Evolutionary conservation across 2,888 invertebrate genomes (phyloP).

Genomic region (Ethmia dodecea): DNA sequence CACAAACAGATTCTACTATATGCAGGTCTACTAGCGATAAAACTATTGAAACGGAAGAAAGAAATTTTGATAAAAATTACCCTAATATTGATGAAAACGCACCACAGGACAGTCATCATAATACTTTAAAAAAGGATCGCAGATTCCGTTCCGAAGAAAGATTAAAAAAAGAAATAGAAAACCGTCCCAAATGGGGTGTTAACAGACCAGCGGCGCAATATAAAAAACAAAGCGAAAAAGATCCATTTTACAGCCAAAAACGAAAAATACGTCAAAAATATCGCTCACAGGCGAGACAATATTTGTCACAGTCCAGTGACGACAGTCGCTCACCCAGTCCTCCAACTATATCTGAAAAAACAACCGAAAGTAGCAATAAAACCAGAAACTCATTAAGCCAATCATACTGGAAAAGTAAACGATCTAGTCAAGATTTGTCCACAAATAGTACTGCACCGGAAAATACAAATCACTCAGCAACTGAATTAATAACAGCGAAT

Average conservation of each 20-base stretch:
- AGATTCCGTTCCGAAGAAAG: constrained; percentile 73
- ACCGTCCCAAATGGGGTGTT: constrained; percentile 86
- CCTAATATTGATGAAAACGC: constrained; percentile 70
- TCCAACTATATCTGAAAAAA: constrained; percentile 53
- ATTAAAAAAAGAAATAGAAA: constrained; percentile 77
- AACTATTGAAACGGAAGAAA: constrained; percentile 53
- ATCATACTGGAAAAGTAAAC: constrained; percentile 70
- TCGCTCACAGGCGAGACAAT: constrained; percentile 75
- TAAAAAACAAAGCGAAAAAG: constrained; percentile 93
- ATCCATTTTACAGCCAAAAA: constrained; percentile 87
- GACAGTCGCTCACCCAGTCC: constrained; percentile 80
- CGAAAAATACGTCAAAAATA: constrained; percentile 82
- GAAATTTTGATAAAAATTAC: constrained; percentile 72
- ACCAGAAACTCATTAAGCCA: constrained; percentile 68
- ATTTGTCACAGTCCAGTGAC: constrained; percentile 79
- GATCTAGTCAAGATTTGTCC: constrained; percentile 58
- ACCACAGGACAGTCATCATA: constrained; percentile 67
- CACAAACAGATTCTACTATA: constrained; percentile 79
- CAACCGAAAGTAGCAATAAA: constrained; percentile 50
- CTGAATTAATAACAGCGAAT: constrained; percentile 63
- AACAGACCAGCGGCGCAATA: constrained; percentile 89
- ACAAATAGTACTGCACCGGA: constrained; percentile 45
- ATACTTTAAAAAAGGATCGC: constrained; percentile 69
- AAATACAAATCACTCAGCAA: constrained; percentile 55
- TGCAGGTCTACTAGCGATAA: constrained; percentile 43